These are phyloP conservation scores for Heteropelma amictum DNA, from an alignment of 2,888 invertebrate genomes.

Conservation along the genomic window DNA sequence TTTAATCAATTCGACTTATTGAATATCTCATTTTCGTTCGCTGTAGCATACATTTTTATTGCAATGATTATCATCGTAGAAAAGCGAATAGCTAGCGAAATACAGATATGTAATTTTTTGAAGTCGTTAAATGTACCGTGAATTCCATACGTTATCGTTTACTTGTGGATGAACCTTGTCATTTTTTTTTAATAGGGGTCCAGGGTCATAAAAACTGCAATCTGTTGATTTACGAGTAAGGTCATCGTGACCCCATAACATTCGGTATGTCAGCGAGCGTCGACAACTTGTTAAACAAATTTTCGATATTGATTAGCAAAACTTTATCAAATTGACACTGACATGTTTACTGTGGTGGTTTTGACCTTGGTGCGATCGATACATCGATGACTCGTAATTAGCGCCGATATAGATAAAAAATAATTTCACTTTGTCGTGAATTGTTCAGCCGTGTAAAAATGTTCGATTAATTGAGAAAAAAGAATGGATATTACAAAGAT, in stretches of 20 bases:
- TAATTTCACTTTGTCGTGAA: too few species aligned
- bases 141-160: too few species aligned
- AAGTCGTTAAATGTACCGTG: too few species aligned
- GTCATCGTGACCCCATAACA: background rate
- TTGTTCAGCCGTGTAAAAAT: too few species aligned
- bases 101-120: too few species aligned
- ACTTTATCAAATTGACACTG: conserved; percentile 41
- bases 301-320: conserved; percentile 50
- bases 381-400: background rate
- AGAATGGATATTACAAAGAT: too few species aligned
- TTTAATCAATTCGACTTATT: too few species aligned
- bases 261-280: background rate
- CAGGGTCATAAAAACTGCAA: conserved; percentile 28
- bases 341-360: conserved; percentile 30
- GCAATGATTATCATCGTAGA: too few species aligned
- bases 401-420: background rate
- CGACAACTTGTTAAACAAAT: background rate
- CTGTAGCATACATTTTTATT: too few species aligned
- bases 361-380: conserved; percentile 51
- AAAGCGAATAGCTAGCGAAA: too few species aligned
- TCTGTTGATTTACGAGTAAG: conserved; percentile 35
- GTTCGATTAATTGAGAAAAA: too few species aligned
- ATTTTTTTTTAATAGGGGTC: conserved; percentile 19
- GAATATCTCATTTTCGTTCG: too few species aligned
- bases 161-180: background rate